phyloP scores from a whole-genome alignment of 2,888 invertebrate species.

The Luperina nickerlii region DNA sequence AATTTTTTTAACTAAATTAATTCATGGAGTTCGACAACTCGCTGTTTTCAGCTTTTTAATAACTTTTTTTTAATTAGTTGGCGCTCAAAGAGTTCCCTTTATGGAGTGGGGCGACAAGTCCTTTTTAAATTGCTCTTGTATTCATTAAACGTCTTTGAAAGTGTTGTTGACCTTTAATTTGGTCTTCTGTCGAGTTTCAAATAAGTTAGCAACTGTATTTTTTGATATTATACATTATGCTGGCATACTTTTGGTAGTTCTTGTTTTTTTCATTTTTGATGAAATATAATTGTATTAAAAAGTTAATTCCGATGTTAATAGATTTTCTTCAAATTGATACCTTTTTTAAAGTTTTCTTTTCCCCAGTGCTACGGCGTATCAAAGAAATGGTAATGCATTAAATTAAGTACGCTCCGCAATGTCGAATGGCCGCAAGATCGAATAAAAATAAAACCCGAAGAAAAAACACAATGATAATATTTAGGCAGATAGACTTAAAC shows the following conservation, averaged over 20 bases:
- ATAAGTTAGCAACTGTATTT: conserved; percentile 49
- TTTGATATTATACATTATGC: conserved; percentile 26
- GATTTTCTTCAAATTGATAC: background rate
- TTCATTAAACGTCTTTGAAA: conserved; percentile 69
- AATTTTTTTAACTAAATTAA: conserved; percentile 79
- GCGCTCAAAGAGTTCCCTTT: conserved; percentile 70
- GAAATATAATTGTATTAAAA: background rate
- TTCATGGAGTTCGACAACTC: conserved; percentile 77
- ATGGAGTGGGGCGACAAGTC: conserved; percentile 59
- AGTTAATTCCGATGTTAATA: conserved; percentile 9
- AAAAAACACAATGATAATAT: background rate
- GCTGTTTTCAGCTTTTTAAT: conserved; percentile 70
- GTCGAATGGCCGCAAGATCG: background rate
- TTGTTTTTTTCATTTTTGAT: background rate
- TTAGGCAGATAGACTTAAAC: no score
- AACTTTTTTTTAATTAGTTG: conserved; percentile 75
- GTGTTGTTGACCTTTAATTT: conserved; percentile 73
- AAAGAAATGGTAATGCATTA: conserved; percentile 6
- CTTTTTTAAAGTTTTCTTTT: no score
- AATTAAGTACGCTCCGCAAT: background rate
- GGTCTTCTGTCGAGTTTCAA: conserved; percentile 55
- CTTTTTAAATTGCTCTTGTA: conserved; percentile 70
- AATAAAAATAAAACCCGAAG: background rate
- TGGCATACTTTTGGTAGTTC: background rate
- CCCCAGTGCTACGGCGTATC: background rate